Base-by-base conservation (phyloP, 2,888 invertebrate genomes). In the Platycnemis pennipes region DNA sequence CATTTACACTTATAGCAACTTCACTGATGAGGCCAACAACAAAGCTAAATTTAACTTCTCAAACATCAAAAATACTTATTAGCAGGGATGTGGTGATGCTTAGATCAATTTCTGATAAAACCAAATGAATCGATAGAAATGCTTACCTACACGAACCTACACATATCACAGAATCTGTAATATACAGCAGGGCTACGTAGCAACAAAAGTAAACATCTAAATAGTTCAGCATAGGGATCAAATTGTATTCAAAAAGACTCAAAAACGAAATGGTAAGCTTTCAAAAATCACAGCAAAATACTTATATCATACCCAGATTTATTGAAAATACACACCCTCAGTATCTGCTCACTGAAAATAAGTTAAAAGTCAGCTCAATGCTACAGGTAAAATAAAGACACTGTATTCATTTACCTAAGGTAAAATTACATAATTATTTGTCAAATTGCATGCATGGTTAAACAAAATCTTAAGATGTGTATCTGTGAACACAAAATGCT, bases 321-420 rank as follows among this genome's bases (percentile, higher is more conserved):
- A 77, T 37, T 77, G 13, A 42, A 91, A 63, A 91, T 91, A 91
- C 56, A 91, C 91, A 91, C 91, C 91, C 26, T 91, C 91, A 63
- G 44, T 63, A 91, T n/a, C 91, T 44, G 91, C 91, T 91, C 63
- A 91, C 91, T 91, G 91, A 91, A 91, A 91, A 91, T 91, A 91
- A 91, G 63, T n/a, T n/a, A 63, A 22, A 44, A n/a, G 44, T 91
- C 91, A 91, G 91, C 91, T 91, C 37, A 44, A 63, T 44, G 13
- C 91, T 91, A 91, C 69, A 91, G 91, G 63, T 91, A 22, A 91
- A 91, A 91, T n/a, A 63, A 91, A 44, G 69, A n/a, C 44, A 91
- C 11, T 49, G 44, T 63, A 45, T 44, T 91, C 45, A 1, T 42
- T 56, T 42, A 91, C 91, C 91, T 91, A 91, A 44, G 13, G 91